A percentile compares a stretch with the other conserved stretches of the same genome.
These are phyloP conservation scores for Pseudorhombus dupliciocellatus DNA, from an alignment of 2,113 vertebrate species.

Conservation along the genomic window DNA sequence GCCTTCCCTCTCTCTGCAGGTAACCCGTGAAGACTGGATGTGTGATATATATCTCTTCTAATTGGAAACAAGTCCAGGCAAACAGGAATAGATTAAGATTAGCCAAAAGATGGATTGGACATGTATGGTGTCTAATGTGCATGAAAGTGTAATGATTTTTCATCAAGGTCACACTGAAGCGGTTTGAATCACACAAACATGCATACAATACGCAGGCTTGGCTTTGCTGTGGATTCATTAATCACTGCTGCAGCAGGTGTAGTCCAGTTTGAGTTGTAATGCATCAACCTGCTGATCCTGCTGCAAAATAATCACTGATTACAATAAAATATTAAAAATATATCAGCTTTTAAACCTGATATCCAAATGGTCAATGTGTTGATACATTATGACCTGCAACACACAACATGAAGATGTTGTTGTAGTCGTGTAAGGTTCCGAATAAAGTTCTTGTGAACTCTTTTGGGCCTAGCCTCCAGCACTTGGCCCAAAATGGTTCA, in stretches of 20 bases:
- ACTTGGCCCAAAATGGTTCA: too few relatives aligned
- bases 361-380: too few relatives aligned
- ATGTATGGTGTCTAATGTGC: conserved; percentile 62
- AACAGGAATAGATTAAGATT: conserved; percentile 62
- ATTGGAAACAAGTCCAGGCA: conserved; percentile 65
- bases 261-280: conserved; percentile 33
- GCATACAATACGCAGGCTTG: conserved; percentile 26
- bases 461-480: too few relatives aligned
- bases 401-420: too few relatives aligned
- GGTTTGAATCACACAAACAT: conserved; percentile 57
- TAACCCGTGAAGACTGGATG: conserved; percentile 61
- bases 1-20: conserved; percentile 58
- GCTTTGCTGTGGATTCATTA: conserved; percentile 56
- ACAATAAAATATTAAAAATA: not conserved
- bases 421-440: not conserved
- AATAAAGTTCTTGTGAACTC: not conserved
- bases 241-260: conserved; percentile 38
- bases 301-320: conserved; percentile 11
- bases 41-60: conserved; percentile 67
- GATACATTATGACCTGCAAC: too few relatives aligned
- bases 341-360: not conserved
- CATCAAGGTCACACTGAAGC: conserved; percentile 64
- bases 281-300: conserved; percentile 39
- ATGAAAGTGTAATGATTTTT: conserved; percentile 71
- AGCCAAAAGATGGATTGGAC: conserved; percentile 63